Conservation (phyloP, 2,797 vertebrate species). For the Xenentodon cancila region DNA sequence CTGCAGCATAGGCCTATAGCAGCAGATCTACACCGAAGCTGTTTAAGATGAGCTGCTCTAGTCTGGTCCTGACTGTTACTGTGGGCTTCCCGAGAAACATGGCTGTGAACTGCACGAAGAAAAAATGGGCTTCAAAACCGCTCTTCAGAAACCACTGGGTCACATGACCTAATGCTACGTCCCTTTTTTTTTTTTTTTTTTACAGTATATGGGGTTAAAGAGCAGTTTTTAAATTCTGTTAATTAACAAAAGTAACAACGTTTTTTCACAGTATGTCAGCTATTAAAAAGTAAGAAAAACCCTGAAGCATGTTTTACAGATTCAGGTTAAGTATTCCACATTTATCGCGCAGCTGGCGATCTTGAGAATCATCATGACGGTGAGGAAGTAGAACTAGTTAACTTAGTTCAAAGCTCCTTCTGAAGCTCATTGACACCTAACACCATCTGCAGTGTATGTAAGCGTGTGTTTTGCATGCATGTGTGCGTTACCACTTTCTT, state of each 20-base stretch:
- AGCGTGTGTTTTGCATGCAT: constrained; percentile 25
- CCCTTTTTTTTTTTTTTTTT: too few relatives aligned
- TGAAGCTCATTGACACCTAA: constrained; percentile 29
- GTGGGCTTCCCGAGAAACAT: too few relatives aligned
- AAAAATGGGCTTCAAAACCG: too few relatives aligned
- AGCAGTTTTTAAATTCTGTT: not conserved
- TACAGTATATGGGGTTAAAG: not conserved
- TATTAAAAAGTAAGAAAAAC: not conserved
- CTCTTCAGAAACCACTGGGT: too few relatives aligned
- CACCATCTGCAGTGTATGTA: constrained; percentile 45
- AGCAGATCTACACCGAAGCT: too few relatives aligned
- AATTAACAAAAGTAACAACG: not conserved
- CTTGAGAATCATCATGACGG: not conserved
- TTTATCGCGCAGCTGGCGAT: not conserved
- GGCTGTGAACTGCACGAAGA: too few relatives aligned
- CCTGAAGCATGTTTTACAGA: not conserved
- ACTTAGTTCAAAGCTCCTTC: constrained; percentile 46
- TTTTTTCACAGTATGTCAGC: not conserved
- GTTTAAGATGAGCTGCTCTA: too few relatives aligned
- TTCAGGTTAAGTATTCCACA: not conserved
- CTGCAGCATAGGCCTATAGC: too few relatives aligned
- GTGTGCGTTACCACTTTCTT: constrained; percentile 36
- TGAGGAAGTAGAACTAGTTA: not conserved
- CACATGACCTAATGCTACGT: too few relatives aligned
- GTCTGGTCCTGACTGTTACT: too few relatives aligned